Base-by-base conservation (phyloP, 2,113 vertebrate genomes). In the Neopipo cinnamomea region DNA sequence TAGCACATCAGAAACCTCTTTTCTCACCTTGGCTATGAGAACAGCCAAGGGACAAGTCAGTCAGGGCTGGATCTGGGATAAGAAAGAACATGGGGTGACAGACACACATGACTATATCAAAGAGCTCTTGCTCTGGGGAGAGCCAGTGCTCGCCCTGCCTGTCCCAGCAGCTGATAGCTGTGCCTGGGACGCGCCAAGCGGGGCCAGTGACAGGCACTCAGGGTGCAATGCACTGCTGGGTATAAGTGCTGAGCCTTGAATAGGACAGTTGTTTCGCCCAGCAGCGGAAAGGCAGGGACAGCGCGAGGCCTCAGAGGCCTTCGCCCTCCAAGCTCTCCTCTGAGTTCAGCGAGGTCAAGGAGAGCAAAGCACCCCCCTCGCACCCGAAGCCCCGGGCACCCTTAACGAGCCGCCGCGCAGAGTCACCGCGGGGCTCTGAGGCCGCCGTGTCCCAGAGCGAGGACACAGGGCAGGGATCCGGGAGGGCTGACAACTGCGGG, bases 211-310 rank as follows among this genome's bases (percentile, higher is more conserved):
- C 72, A 33, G 61, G 76, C 87, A 24, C 49, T 14, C 3, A 6
- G 0, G 1, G 35, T 4, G 41, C 14, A 56, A 37, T 1, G 47
- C 58, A n/a, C 76, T 0, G 6, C 47, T 22, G 12, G 1, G 6
- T 5, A 13, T 15, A 30, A 39, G n/a, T n/a, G 42, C 39, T 0
- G 13, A 35, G 25, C 25, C 56, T 7, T 10, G 2, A 72, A 19
- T 0, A 33, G 15, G 15, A 21, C 7, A 5, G 8, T 2, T 55
- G n/a, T 79, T 49, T 28, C 50, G 25, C 23, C 12, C 52, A 33
- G 1, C 24, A 82, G 20, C 0, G 13, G 47, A 44, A 24, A 74
- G 41, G 30, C 3, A n/a, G 27, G 12, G 35, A 52, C 0, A 55
- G 20, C 25, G 25, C 44, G 17, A 68, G 8, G 6, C 58, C 47